These are phyloP conservation scores for Megaceryle torquata DNA, from an alignment of 2,113 vertebrate genomes.

Conservation along the genomic window DNA sequence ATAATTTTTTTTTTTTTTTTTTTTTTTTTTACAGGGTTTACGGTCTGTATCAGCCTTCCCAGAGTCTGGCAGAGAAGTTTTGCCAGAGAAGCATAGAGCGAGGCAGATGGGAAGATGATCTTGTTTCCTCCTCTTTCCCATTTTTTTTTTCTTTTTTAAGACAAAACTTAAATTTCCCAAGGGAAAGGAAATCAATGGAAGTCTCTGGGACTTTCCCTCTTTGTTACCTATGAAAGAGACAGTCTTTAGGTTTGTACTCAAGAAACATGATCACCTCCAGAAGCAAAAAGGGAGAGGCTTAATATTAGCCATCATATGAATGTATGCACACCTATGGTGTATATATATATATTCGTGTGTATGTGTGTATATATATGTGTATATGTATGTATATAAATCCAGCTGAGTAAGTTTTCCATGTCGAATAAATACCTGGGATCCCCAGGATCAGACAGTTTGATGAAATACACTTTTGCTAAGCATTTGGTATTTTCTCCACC, in stretches of 20 bases:
- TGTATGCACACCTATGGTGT: background rate
- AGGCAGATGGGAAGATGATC: slow-evolving; percentile 18
- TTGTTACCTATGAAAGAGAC: slow-evolving; percentile 47
- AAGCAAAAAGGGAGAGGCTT: background rate
- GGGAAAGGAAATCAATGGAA: slow-evolving; percentile 39
- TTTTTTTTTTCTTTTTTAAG: no score
- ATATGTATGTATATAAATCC: background rate
- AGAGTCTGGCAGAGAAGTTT: background rate
- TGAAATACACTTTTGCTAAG: slow-evolving; percentile 28
- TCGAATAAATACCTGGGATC: background rate
- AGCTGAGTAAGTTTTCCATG: background rate
- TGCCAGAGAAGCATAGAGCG: background rate
- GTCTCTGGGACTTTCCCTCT: slow-evolving; percentile 15
- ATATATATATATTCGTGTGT: background rate
- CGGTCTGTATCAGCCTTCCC: background rate
- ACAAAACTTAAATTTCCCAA: slow-evolving; percentile 35
- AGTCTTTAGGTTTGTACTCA: slow-evolving; percentile 20
- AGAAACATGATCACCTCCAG: slow-evolving; percentile 5
- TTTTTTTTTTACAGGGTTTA: background rate
- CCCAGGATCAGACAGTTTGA: slow-evolving; percentile 4
- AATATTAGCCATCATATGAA: background rate
- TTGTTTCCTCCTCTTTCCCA: slow-evolving; percentile 16
- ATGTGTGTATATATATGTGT: no score
- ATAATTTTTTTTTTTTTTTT: background rate
- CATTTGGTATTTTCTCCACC: slow-evolving; percentile 31